A percentile compares a stretch with the other conserved stretches of the same genome.
Evolutionary conservation across 2,888 invertebrate genomes (phyloP).

Genomic region (Drosophila setosimentum): DNA sequence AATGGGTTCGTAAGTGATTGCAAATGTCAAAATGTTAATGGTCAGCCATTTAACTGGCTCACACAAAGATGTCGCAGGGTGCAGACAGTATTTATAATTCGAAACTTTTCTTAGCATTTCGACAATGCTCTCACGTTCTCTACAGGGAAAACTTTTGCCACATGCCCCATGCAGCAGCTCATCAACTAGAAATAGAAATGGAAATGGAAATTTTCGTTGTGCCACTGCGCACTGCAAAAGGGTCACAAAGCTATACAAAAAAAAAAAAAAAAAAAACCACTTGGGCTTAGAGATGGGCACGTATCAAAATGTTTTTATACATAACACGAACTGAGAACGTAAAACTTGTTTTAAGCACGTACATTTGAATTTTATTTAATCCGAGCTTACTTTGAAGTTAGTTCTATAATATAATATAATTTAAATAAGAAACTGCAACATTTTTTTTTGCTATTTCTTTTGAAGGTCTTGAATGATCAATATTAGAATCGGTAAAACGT

Average conservation of each 20-base stretch:
- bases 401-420: not conserved
- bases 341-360: not conserved
- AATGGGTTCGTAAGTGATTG: conserved; percentile 29
- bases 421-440: not conserved
- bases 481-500: not conserved
- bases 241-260: conserved; percentile 2
- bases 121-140: conserved; percentile 12
- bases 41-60: conserved; percentile 40
- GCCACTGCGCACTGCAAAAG: conserved; percentile 18
- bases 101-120: conserved; percentile 48
- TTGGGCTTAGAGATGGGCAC: conserved; percentile 11
- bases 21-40: conserved; percentile 47
- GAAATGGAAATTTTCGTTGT: conserved; percentile 28
- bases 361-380: not conserved
- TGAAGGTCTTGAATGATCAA: not conserved
- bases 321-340: not conserved
- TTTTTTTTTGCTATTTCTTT: not conserved
- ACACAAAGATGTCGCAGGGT: conserved; percentile 4
- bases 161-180: conserved; percentile 23
- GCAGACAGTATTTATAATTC: conserved; percentile 59
- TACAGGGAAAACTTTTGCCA: conserved; percentile 22
- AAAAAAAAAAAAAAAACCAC: not conserved
- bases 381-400: not conserved
- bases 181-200: conserved; percentile 29
- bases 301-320: not conserved